Evolutionary conservation across 2,797 vertebrate species (phyloP), one percentile per base, ranked within the genome.

Genomic region (Synaphobranchus kaupii): DNA sequence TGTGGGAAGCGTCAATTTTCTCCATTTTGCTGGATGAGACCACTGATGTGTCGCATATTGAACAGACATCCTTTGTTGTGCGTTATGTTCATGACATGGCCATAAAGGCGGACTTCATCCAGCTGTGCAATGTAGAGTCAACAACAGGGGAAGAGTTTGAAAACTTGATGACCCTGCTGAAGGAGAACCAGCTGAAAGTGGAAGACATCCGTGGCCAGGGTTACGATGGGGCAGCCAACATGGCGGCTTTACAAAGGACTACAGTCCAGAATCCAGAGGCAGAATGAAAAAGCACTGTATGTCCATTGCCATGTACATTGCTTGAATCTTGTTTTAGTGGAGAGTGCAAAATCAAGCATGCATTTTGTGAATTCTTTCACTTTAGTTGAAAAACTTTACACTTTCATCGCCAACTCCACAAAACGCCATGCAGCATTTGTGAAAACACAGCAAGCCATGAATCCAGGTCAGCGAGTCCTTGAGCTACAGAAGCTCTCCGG

Each of bases 321-420:
- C 10, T 86, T 88, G 50, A 88, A 89, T 54, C 22, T 89, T 10
- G 89, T 87, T 48, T 86, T 88, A 76, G 85, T 86, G 66, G 86
- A 88, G 88, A 89, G 50, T 88, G 84, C 84, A 56, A 86, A 86
- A 48, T 80, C 81, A 47, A 85, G 44, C 68, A 86, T 56, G 15
- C 85, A 66, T 31, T 89, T 88, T 88, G 88, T 84, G 39, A 25
- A 63, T 84, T 89, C 86, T 44, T 85, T 88, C 31, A 54, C 58
- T 6, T 17, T 83, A 1, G 63, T 88, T 73, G 78, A 88, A 34
- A 88, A 52, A 50, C 63, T 83, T 28, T 82, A 86, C 60, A 63
- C 84, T 12, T 82, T 66, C 84, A 85, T 66, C 25, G 60, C 84
- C 20, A 54, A 39, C 31, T 68, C 6, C 15, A 1, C 84, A 85